phyloP scores from a whole-genome alignment of 2,888 invertebrate genomes.

The Nephrocerus scutellatus region DNA sequence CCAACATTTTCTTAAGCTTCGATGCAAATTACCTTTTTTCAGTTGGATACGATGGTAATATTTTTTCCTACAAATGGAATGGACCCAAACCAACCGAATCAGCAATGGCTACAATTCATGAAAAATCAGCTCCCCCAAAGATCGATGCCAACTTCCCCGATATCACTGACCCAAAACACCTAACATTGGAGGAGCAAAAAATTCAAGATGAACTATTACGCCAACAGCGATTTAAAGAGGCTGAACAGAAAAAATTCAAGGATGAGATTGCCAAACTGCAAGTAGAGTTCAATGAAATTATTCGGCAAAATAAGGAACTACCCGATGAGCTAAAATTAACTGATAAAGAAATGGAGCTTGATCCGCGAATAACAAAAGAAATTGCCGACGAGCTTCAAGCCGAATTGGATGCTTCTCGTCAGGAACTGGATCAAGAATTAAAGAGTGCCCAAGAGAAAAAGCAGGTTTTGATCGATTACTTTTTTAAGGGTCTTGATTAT shows the following conservation, averaged over 20 bases:
- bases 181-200: slow-evolving; percentile 58
- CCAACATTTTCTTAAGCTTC: slow-evolving; percentile 56
- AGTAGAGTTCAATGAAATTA: slow-evolving; percentile 54
- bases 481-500: slow-evolving; percentile 59
- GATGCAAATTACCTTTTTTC: slow-evolving; percentile 54
- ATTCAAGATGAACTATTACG: slow-evolving; percentile 55
- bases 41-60: slow-evolving; percentile 68
- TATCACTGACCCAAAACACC: slow-evolving; percentile 34
- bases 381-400: slow-evolving; percentile 55
- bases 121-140: too few relatives aligned
- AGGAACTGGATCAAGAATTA: slow-evolving; percentile 62
- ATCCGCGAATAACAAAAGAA: slow-evolving; percentile 58
- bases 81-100: too few relatives aligned
- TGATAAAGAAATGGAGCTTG: slow-evolving; percentile 59
- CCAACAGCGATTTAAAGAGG: slow-evolving; percentile 30
- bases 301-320: slow-evolving; percentile 53
- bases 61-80: slow-evolving; percentile 62
- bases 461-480: slow-evolving; percentile 58
- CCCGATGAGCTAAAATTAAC: slow-evolving; percentile 55
- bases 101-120: slow-evolving; percentile 4
- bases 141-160: slow-evolving; percentile 27
- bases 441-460: slow-evolving; percentile 61
- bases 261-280: slow-evolving; percentile 52
- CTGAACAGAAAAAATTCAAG: slow-evolving; percentile 45
- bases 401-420: slow-evolving; percentile 57